Conservation (phyloP, 2,113 vertebrate species). For the Lepus americanus region DNA sequence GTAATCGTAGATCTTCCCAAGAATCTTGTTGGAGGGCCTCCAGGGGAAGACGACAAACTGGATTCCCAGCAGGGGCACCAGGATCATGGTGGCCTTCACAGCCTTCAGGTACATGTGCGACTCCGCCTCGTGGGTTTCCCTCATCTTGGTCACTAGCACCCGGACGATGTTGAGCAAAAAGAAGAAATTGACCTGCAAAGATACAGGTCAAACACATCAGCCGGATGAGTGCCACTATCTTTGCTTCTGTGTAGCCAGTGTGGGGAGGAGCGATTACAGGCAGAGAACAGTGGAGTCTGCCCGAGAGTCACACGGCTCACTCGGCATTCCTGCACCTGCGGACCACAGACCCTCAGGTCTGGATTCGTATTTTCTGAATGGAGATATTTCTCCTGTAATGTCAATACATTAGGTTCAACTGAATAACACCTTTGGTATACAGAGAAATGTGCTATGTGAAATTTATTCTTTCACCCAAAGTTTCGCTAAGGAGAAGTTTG, state of each 20-base stretch:
- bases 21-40: conserved; percentile 95
- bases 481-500: background rate
- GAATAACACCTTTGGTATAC: background rate
- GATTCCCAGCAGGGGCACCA: conserved; percentile 97
- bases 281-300: background rate
- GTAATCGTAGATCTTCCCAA: conserved; percentile 96
- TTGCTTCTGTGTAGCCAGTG: background rate
- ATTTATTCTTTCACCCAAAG: background rate
- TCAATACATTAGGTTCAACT: too few relatives aligned
- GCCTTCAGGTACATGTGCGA: conserved; percentile 99
- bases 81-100: conserved; percentile 96
- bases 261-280: background rate
- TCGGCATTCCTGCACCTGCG: background rate
- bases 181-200: conserved; percentile 96
- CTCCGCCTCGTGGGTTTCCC: conserved; percentile 94
- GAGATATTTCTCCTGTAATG: background rate
- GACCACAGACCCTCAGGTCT: background rate
- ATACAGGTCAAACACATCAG: conserved; percentile 49
- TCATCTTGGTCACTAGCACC: conserved; percentile 96
- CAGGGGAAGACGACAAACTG: conserved; percentile 98
- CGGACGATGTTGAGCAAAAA: conserved; percentile 98
- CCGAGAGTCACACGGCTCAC: accelerated
- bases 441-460: background rate
- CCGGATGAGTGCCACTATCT: background rate
- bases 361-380: background rate